Evolutionary conservation across 2,888 invertebrate species (phyloP).

Genomic region (Polydrusus tereticollis): DNA sequence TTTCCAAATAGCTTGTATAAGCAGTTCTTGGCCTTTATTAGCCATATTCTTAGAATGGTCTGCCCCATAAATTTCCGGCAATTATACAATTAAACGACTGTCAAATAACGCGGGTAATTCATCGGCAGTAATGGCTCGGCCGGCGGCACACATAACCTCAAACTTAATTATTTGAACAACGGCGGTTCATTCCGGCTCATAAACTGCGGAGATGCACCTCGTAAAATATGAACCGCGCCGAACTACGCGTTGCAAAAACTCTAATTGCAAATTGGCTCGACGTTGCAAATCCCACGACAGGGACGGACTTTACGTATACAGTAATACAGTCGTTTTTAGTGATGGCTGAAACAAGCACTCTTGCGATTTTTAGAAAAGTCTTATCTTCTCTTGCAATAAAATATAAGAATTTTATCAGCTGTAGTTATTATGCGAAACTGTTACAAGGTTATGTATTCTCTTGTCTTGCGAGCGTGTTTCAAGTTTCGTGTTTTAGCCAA

Average conservation of each 20-base stretch:
- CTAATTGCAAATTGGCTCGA: slow-evolving; percentile 61
- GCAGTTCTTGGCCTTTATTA: slow-evolving; percentile 36
- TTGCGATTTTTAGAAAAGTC: too few relatives aligned
- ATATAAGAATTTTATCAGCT: too few relatives aligned
- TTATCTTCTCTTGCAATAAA: too few relatives aligned
- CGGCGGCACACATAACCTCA: slow-evolving; percentile 52
- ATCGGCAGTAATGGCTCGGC: slow-evolving; percentile 34
- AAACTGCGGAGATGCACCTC: slow-evolving; percentile 62
- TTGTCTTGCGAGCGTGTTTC: too few relatives aligned
- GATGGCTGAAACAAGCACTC: too few relatives aligned
- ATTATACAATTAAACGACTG: slow-evolving; percentile 43
- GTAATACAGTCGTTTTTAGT: too few relatives aligned
- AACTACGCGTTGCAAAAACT: slow-evolving; percentile 61
- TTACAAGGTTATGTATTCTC: too few relatives aligned
- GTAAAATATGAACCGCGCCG: slow-evolving; percentile 62
- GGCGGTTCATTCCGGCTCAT: slow-evolving; percentile 58
- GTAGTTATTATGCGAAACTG: too few relatives aligned
- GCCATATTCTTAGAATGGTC: slow-evolving; percentile 32
- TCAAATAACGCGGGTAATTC: slow-evolving; percentile 38
- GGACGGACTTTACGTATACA: neutral
- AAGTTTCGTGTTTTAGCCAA: too few relatives aligned
- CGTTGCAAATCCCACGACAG: slow-evolving; percentile 15
- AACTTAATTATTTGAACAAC: slow-evolving; percentile 62
- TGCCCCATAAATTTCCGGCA: slow-evolving; percentile 36
- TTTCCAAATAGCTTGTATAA: slow-evolving; percentile 32